Conservation (phyloP, 1,140 invertebrate genomes). For the Neelides sp. region DNA sequence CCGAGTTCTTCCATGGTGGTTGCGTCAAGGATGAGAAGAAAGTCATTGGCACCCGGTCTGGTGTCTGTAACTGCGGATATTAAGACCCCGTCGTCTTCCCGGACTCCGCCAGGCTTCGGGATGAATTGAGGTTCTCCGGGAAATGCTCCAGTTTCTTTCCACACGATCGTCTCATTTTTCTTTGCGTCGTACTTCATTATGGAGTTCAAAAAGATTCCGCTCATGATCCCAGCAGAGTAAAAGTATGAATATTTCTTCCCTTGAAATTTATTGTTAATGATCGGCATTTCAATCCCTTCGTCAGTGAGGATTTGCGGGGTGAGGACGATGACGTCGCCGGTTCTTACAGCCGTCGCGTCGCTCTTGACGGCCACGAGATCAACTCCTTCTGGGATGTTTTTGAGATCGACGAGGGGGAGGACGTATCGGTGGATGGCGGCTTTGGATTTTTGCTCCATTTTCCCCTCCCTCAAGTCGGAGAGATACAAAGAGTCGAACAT, state of each 20-base stretch:
- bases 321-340: conserved; percentile 25
- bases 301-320: conserved; percentile 20
- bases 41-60: conserved; percentile 32
- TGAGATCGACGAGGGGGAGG: conserved; percentile 31
- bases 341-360: conserved; percentile 25
- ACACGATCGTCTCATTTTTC: conserved; percentile 31
- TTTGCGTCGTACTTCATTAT: conserved; percentile 33
- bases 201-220: conserved; percentile 32
- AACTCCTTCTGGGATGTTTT: conserved; percentile 14
- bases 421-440: conserved; percentile 33
- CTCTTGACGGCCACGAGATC: conserved; percentile 29
- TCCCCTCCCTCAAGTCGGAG: conserved; percentile 30
- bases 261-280: conserved; percentile 34
- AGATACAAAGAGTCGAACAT: conserved; percentile 34
- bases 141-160: conserved; percentile 31
- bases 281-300: conserved; percentile 33
- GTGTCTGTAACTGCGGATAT: conserved; percentile 31
- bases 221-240: conserved; percentile 35
- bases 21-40: conserved; percentile 37
- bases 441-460: neutral
- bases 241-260: conserved; percentile 36
- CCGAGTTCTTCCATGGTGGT: conserved; percentile 36
- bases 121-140: conserved; percentile 35
- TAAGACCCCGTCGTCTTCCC: conserved; percentile 34
- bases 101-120: conserved; percentile 24